Conservation (phyloP, 2,888 invertebrate species). For the Macropis europaea region DNA sequence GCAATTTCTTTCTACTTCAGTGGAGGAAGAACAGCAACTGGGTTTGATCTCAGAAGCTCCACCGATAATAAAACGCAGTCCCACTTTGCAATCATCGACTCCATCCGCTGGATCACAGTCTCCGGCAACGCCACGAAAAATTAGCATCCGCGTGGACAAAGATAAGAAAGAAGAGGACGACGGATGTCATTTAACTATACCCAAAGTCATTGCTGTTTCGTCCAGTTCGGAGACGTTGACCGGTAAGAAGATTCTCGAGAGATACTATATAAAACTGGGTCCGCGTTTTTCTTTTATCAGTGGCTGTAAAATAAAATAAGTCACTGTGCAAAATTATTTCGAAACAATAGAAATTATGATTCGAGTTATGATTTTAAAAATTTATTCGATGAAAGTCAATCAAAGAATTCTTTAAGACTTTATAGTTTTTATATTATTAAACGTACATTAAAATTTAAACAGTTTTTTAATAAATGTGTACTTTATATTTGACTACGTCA, state of each 20-base stretch:
- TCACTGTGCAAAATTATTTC: too few relatives aligned
- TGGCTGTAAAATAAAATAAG: neutral
- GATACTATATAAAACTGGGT: too few relatives aligned
- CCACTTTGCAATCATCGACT: slow-evolving; percentile 61
- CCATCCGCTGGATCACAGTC: slow-evolving; percentile 54
- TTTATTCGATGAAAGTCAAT: too few relatives aligned
- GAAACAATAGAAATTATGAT: too few relatives aligned
- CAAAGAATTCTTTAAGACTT: too few relatives aligned
- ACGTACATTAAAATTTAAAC: too few relatives aligned
- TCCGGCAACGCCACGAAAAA: slow-evolving; percentile 72
- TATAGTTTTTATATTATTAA: too few relatives aligned
- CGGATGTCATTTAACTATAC: slow-evolving; percentile 85
- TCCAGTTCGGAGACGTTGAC: slow-evolving; percentile 90
- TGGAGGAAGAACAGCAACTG: slow-evolving; percentile 81
- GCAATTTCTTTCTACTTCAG: slow-evolving; percentile 64
- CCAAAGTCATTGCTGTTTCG: slow-evolving; percentile 87
- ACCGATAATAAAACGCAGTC: slow-evolving; percentile 71
- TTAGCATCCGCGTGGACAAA: slow-evolving; percentile 80
- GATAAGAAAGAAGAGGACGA: slow-evolving; percentile 81
- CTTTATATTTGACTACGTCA: too few relatives aligned
- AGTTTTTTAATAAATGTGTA: too few relatives aligned
- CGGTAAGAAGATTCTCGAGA: slow-evolving; percentile 80
- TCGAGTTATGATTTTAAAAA: too few relatives aligned
- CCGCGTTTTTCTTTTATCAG: neutral
- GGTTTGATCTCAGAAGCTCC: slow-evolving; percentile 75